A percentile compares a stretch with the other conserved stretches of the same genome.
phyloP scores from a whole-genome alignment of 2,797 vertebrate species.

The Sebastes iracundus region DNA sequence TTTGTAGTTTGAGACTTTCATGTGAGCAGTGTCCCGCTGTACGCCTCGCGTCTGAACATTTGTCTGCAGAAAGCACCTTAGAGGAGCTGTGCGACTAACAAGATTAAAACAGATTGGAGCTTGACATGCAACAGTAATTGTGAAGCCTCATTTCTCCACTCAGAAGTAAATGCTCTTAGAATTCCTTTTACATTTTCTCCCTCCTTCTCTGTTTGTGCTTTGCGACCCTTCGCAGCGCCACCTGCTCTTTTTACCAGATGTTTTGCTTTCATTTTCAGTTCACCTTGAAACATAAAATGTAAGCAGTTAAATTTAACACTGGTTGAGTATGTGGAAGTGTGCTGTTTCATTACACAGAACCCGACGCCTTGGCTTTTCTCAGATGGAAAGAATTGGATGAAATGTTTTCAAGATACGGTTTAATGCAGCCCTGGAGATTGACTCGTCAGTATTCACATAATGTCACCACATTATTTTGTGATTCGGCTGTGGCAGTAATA shows the following conservation, averaged over 20 bases:
- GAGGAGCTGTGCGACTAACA: constrained; percentile 35
- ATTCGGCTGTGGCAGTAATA: neutral
- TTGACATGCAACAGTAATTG: constrained; percentile 50
- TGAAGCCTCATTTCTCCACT: constrained; percentile 41
- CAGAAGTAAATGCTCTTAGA: constrained; percentile 48
- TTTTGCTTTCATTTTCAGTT: constrained; percentile 55
- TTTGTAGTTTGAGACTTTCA: constrained; percentile 4
- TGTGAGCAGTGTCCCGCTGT: neutral
- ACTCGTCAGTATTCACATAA: constrained; percentile 40
- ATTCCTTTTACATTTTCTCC: constrained; percentile 28
- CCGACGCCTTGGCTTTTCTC: neutral
- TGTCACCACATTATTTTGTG: constrained; percentile 22
- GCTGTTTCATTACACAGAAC: constrained; percentile 6
- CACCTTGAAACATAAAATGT: constrained; percentile 54
- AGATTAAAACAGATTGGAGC: constrained; percentile 62
- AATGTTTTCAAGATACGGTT: constrained; percentile 20
- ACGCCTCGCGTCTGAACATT: constrained; percentile 16
- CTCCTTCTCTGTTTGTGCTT: constrained; percentile 16
- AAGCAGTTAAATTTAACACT: constrained; percentile 30
- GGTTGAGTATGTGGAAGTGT: neutral
- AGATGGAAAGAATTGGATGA: constrained; percentile 5
- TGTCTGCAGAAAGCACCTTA: constrained; percentile 37
- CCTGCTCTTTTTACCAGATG: constrained; percentile 27
- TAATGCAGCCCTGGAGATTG: constrained; percentile 4
- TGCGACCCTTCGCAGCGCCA: constrained; percentile 23